These are phyloP conservation scores for Ectemnius continuus DNA, from an alignment of 2,888 invertebrate genomes.

Conservation along the genomic window DNA sequence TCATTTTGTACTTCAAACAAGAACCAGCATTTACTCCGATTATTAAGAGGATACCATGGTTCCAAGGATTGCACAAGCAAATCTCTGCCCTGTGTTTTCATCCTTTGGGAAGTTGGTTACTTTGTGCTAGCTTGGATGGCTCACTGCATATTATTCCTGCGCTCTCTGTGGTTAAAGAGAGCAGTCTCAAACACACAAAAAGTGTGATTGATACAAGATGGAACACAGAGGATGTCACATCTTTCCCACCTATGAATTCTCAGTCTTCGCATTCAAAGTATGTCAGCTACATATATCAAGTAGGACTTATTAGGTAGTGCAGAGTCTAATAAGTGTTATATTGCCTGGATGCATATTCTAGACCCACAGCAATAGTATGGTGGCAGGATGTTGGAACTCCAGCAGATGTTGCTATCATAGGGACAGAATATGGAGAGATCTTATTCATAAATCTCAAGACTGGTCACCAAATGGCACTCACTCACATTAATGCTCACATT, in stretches of 20 bases:
- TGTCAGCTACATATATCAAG: background rate
- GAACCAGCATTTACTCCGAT: constrained; percentile 62
- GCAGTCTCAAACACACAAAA: constrained; percentile 79
- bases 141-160: constrained; percentile 83
- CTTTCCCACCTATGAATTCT: constrained; percentile 75
- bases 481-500: constrained; percentile 83
- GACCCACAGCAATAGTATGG: constrained; percentile 75
- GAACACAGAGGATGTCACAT: constrained; percentile 81
- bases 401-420: constrained; percentile 76
- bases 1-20: constrained; percentile 72
- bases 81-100: constrained; percentile 86
- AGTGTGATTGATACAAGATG: constrained; percentile 82
- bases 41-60: constrained; percentile 74
- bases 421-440: constrained; percentile 80
- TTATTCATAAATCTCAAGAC: constrained; percentile 86
- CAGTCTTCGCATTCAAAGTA: constrained; percentile 73
- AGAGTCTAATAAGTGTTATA: background rate
- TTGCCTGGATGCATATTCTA: constrained; percentile 31
- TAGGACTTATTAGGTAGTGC: background rate
- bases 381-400: constrained; percentile 73
- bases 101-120: constrained; percentile 88
- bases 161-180: constrained; percentile 80
- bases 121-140: constrained; percentile 80
- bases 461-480: constrained; percentile 81
- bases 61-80: constrained; percentile 68